Base-by-base conservation (phyloP, 2,113 vertebrate genomes). In the Labeo catla region DNA sequence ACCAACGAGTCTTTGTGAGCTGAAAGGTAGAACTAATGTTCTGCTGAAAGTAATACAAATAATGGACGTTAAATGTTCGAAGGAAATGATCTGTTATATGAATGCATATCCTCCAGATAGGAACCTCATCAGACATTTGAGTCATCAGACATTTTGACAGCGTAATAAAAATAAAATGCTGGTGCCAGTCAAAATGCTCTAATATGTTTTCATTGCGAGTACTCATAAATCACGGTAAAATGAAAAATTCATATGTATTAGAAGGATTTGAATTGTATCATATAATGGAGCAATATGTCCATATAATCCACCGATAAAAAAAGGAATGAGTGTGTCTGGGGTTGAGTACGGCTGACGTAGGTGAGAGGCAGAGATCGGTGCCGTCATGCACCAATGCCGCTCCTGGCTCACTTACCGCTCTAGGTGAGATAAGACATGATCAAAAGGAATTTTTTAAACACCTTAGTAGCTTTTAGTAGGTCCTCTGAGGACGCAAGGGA, bases 131-230 rank as follows among this genome's bases (percentile, higher is more conserved):
- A 82, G 66, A 54, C 89, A 84, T 78, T 81, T 39, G 63, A 59
- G 80, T 87, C 87, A 85, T 92, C 86, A 65, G 86, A 49, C 34
- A 88, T 80, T 90, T 80, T 89, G 91, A 92, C 90, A 89, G 79
- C 49, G 76, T 86, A 89, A 92, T 93, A 89, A 90, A 91, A 92
- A 92, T 87, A 88, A 91, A 93, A 92, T 70, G 84, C 54, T 19
- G 13, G 86, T 84, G 87, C 87, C 88, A 88, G 83, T 88, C 77
- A 86, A 76, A 91, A 87, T 84, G 49, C 59, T 83, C 57, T 34
- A 43, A 81, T 81, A 73, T 47, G 63, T 79, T 77, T 79, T 52
- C 80, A 66, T n/a, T 8, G 12, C 13, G 43, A 50, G 57, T 63
- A 21, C 86, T 89, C 78, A 77, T 92, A 90, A 91, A 92, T 91